Conservation (phyloP, 2,888 invertebrate genomes). For the Holacanthella duospinosa region DNA sequence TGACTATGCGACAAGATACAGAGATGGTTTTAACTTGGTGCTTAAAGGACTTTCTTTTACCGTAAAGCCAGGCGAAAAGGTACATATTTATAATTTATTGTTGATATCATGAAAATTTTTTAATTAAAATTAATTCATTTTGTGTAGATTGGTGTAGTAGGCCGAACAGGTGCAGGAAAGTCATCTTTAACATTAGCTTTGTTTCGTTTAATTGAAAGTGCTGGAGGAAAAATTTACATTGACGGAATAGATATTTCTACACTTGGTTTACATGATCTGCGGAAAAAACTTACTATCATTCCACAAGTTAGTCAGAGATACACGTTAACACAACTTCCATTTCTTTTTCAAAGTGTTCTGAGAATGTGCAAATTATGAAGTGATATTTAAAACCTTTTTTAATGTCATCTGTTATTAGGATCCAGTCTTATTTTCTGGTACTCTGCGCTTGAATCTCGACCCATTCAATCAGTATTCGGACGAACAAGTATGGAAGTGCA, state of each 20-base stretch:
- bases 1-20: conserved; percentile 71
- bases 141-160: conserved; percentile 13
- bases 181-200: conserved; percentile 41
- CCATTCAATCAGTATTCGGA: conserved; percentile 47
- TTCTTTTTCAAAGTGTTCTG: too few species aligned
- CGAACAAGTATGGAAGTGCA: conserved; percentile 46
- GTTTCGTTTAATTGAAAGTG: conserved; percentile 42
- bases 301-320: conserved; percentile 12
- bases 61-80: conserved; percentile 70
- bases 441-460: conserved; percentile 50
- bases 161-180: conserved; percentile 40
- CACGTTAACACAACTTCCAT: too few species aligned
- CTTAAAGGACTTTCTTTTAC: conserved; percentile 65
- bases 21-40: conserved; percentile 73
- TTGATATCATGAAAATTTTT: not conserved
- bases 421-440: conserved; percentile 51
- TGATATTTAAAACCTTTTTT: too few species aligned
- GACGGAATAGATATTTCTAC: conserved; percentile 39
- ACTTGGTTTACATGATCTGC: conserved; percentile 41
- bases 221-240: conserved; percentile 41
- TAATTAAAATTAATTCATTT: not conserved
- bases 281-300: conserved; percentile 41
- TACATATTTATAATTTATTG: too few species aligned
- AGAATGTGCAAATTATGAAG: too few species aligned
- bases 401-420: too few species aligned